phyloP scores from a whole-genome alignment of 2,888 invertebrate species.

The Teleiodes luculella region DNA sequence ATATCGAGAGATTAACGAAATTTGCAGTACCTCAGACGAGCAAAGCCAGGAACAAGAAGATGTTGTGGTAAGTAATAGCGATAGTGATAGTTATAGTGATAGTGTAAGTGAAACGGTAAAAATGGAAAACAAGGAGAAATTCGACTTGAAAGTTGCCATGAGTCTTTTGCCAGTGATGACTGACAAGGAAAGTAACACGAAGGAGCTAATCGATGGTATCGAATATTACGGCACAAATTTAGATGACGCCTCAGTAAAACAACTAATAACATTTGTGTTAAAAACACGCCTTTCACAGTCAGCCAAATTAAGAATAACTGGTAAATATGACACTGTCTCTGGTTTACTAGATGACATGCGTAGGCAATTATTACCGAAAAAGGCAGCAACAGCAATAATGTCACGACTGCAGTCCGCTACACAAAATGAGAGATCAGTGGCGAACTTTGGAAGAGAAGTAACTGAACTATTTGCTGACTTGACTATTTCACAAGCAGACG shows the following conservation, averaged over 20 bases:
- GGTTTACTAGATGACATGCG: background rate
- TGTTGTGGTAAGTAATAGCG: too few relatives aligned
- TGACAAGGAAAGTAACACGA: background rate
- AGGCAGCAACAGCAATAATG: background rate
- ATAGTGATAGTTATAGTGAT: too few relatives aligned
- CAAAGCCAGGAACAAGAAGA: too few relatives aligned
- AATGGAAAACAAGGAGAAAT: background rate
- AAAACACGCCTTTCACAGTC: background rate
- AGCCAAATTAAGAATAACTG: background rate
- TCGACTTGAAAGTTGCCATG: background rate
- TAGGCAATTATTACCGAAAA: background rate
- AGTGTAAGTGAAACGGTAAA: too few relatives aligned
- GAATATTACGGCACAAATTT: background rate
- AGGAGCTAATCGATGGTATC: background rate
- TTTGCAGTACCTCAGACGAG: too few relatives aligned
- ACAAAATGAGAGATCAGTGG: background rate
- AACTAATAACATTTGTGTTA: background rate
- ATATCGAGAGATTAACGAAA: too few relatives aligned
- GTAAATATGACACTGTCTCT: background rate
- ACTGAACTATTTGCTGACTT: background rate
- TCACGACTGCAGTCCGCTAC: background rate
- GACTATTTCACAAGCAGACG: background rate
- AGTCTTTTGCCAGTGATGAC: background rate
- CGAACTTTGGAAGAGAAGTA: background rate
- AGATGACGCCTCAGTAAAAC: background rate